Evolutionary conservation across 2,113 vertebrate genomes (phyloP).

Genomic region (Macquaria ambigua): DNA sequence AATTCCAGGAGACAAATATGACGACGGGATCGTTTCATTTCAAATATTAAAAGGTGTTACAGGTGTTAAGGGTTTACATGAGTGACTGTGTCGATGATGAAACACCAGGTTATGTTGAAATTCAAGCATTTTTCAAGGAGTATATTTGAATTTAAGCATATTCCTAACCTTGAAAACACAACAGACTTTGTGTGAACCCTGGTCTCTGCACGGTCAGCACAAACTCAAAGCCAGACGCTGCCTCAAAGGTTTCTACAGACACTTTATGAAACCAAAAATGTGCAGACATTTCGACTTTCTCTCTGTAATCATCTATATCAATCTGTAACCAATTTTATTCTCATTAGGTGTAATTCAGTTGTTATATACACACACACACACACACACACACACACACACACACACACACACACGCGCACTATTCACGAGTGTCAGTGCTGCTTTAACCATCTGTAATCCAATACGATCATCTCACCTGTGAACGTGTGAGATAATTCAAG

Average conservation of each 20-base stretch:
- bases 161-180: too few relatives aligned
- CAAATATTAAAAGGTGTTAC: too few relatives aligned
- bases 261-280: conserved; percentile 11
- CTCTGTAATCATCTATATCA: background rate
- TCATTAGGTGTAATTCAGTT: conserved; percentile 5
- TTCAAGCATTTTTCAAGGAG: too few relatives aligned
- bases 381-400: background rate
- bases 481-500: conserved; percentile 19
- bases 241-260: background rate
- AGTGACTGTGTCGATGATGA: too few relatives aligned
- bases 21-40: too few relatives aligned
- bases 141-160: too few relatives aligned
- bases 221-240: conserved; percentile 1
- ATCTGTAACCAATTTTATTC: conserved; percentile 26
- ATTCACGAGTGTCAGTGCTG: conserved; percentile 22
- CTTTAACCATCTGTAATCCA: conserved; percentile 29
- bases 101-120: too few relatives aligned
- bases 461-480: background rate
- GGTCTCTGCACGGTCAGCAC: conserved; percentile 4
- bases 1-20: too few relatives aligned
- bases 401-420: background rate
- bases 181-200: too few relatives aligned
- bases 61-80: too few relatives aligned
- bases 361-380: background rate
- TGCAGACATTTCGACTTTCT: conserved; percentile 10